Evolutionary conservation across 2,888 invertebrate species (phyloP).

Genomic region (Drosophila recens): DNA sequence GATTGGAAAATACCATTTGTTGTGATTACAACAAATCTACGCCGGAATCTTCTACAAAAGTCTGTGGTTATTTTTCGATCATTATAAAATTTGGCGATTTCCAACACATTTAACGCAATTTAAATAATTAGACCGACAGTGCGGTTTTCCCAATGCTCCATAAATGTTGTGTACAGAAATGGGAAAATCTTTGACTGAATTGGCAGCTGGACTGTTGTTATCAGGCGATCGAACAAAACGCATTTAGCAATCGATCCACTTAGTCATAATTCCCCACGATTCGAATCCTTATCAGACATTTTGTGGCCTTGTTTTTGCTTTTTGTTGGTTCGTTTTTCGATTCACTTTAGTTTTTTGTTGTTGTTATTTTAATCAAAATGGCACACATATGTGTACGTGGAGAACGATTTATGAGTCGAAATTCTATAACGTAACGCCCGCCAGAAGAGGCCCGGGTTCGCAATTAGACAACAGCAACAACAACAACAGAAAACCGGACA

Average conservation of each 20-base stretch:
- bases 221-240: slow-evolving; percentile 11
- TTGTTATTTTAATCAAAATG: slow-evolving; percentile 66
- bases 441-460: slow-evolving; percentile 23
- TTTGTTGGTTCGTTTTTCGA: not conserved
- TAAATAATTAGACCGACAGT: not conserved
- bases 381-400: slow-evolving; percentile 59
- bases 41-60: too few species aligned
- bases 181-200: not conserved
- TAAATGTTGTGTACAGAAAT: not conserved
- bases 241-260: slow-evolving; percentile 45
- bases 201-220: slow-evolving; percentile 28
- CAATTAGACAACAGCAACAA: slow-evolving; percentile 56
- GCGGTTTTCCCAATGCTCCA: not conserved
- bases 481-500: slow-evolving; percentile 4
- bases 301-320: slow-evolving; percentile 26
- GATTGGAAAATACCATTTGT: not conserved
- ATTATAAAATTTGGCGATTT: not conserved
- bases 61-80: not conserved
- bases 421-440: slow-evolving; percentile 36
- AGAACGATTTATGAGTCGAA: slow-evolving; percentile 48
- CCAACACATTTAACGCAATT: not conserved
- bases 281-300: slow-evolving; percentile 45
- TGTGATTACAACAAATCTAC: not conserved
- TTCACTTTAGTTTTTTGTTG: slow-evolving; percentile 3
- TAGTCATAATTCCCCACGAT: slow-evolving; percentile 50